Evolutionary conservation across 2,113 vertebrate genomes (phyloP).

Genomic region (Gambusia holbrooki): DNA sequence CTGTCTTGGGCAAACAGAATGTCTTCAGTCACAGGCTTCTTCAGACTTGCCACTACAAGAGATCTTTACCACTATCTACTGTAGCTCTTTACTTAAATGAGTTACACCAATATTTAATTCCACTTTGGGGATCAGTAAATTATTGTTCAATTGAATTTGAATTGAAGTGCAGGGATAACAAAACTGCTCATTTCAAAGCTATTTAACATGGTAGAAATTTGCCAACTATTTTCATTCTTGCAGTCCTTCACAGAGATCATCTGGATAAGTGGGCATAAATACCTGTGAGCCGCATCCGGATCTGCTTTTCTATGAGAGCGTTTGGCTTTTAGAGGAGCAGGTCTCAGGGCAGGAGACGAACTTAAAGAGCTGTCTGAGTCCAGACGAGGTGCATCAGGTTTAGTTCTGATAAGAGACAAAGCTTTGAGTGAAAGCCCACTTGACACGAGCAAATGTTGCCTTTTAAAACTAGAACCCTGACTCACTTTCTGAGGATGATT

Average conservation of each 20-base stretch:
- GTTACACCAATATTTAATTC: too few relatives aligned
- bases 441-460: neutral
- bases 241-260: neutral
- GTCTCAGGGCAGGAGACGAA: conserved; percentile 84
- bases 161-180: too few relatives aligned
- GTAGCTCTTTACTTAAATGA: too few relatives aligned
- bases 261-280: conserved; percentile 4
- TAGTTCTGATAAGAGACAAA: conserved; percentile 83
- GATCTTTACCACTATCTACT: too few relatives aligned
- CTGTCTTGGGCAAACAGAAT: too few relatives aligned
- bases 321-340: conserved; percentile 89
- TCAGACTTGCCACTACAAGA: too few relatives aligned
- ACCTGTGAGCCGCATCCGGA: conserved; percentile 94
- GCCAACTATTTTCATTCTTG: neutral
- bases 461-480: conserved; percentile 5
- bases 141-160: too few relatives aligned
- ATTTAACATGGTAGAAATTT: too few relatives aligned
- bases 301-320: conserved; percentile 95
- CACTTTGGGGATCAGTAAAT: too few relatives aligned
- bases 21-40: too few relatives aligned
- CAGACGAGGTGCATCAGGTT: conserved; percentile 92
- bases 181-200: too few relatives aligned
- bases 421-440: neutral
- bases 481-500: conserved; percentile 98
- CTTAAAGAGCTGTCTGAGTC: conserved; percentile 85